These are phyloP conservation scores for Lathronympha strigana DNA, from an alignment of 2,888 invertebrate genomes.

Conservation along the genomic window DNA sequence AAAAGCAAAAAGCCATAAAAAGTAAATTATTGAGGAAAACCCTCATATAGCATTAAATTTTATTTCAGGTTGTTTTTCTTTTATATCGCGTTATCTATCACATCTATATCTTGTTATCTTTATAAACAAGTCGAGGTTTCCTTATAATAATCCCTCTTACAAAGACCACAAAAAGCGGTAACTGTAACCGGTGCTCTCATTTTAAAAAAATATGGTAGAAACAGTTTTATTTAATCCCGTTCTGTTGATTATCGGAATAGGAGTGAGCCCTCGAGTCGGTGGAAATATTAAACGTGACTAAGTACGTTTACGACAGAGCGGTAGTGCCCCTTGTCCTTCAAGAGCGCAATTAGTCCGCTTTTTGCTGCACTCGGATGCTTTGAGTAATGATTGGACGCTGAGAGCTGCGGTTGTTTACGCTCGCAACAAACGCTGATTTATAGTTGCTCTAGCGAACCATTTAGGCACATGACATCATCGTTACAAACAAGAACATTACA, in stretches of 20 bases:
- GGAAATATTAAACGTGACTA: constrained; percentile 80
- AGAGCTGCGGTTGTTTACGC: constrained; percentile 73
- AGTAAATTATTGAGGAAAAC: constrained; percentile 49
- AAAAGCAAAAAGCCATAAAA: constrained; percentile 56
- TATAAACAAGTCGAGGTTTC: constrained; percentile 13
- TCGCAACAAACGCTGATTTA: constrained; percentile 77
- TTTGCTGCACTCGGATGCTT: constrained; percentile 78
- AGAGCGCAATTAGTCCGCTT: constrained; percentile 80
- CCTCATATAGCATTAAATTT: neutral
- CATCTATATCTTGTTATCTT: constrained; percentile 10
- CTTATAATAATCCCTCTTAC: constrained; percentile 10
- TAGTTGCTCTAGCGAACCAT: constrained; percentile 55
- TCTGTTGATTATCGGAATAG: constrained; percentile 39
- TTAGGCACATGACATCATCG: constrained; percentile 61
- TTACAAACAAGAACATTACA: constrained; percentile 43
- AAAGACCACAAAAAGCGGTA: neutral
- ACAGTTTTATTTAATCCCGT: constrained; percentile 11
- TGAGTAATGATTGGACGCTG: constrained; percentile 77
- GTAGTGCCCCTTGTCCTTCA: constrained; percentile 78
- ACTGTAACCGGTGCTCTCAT: neutral
- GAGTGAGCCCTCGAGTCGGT: constrained; percentile 61
- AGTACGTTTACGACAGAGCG: constrained; percentile 75
- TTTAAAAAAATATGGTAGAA: constrained; percentile 6
- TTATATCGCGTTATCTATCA: constrained; percentile 6
- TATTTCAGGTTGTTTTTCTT: neutral